phyloP scores from a whole-genome alignment of 2,888 invertebrate species.

The Erebia ligea region DNA sequence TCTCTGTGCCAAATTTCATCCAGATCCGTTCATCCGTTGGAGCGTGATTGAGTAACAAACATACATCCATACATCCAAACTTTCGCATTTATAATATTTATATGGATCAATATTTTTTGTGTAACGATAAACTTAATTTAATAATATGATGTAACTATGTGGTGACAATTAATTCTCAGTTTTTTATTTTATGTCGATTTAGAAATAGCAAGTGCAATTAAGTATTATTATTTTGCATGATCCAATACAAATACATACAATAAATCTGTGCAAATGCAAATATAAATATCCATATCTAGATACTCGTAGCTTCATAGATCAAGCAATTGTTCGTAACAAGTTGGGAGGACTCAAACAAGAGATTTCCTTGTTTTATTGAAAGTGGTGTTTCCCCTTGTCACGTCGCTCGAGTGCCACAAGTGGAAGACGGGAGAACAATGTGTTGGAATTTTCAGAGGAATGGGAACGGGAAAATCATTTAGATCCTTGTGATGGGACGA shows the following conservation, averaged over 20 bases:
- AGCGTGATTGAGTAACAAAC: too few species aligned
- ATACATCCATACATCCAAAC: too few species aligned
- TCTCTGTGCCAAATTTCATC: too few species aligned
- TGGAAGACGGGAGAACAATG: slow-evolving; percentile 64
- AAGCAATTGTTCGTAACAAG: slow-evolving; percentile 44
- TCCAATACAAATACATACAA: not conserved
- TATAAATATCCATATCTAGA: slow-evolving; percentile 19
- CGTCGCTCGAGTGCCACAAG: slow-evolving; percentile 59
- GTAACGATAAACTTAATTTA: not conserved
- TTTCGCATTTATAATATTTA: too few species aligned
- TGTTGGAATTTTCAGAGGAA: slow-evolving; percentile 40
- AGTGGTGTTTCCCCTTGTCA: slow-evolving; percentile 65
- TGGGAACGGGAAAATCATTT: slow-evolving; percentile 12
- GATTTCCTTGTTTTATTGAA: slow-evolving; percentile 71
- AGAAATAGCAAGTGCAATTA: not conserved
- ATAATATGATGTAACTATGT: not conserved
- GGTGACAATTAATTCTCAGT: not conserved
- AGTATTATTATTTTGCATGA: not conserved
- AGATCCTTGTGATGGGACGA: not conserved
- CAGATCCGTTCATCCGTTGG: too few species aligned
- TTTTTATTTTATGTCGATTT: not conserved
- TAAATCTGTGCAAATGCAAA: not conserved
- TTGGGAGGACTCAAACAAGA: slow-evolving; percentile 66
- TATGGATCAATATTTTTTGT: too few species aligned
- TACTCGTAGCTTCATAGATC: slow-evolving; percentile 30